Evolutionary conservation across 1,140 invertebrate genomes (phyloP).

Genomic region (Trialeurodes vaporariorum): DNA sequence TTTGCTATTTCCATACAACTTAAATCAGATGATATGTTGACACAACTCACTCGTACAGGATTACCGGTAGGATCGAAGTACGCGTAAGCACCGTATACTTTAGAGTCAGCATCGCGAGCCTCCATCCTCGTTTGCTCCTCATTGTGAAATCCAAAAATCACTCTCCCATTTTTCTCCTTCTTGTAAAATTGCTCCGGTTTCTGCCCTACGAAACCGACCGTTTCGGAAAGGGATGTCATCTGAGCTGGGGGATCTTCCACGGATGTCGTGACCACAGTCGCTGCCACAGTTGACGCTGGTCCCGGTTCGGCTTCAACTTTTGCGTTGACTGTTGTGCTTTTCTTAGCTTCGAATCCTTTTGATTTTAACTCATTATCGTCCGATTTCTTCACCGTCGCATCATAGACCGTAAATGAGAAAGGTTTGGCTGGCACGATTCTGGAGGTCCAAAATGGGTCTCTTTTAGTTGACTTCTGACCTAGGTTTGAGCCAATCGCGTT

Average conservation of each 20-base stretch:
- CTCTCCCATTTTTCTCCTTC: conserved; percentile 22
- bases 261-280: too few species aligned
- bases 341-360: too few species aligned
- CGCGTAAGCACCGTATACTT: conserved; percentile 32
- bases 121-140: conserved; percentile 28
- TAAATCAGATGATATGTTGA: too few species aligned
- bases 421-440: neutral
- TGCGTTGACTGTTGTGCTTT: too few species aligned
- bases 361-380: too few species aligned
- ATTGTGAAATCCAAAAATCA: conserved; percentile 25
- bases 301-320: too few species aligned
- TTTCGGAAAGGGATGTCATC: too few species aligned
- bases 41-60: conserved; percentile 27
- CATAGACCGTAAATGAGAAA: neutral
- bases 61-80: conserved; percentile 32
- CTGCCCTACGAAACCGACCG: neutral
- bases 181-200: conserved; percentile 17
- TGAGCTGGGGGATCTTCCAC: too few species aligned
- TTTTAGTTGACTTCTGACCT: neutral
- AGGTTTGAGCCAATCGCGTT: neutral
- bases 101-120: conserved; percentile 29
- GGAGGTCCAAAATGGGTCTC: neutral
- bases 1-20: too few species aligned
- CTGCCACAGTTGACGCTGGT: too few species aligned
- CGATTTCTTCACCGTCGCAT: too few species aligned